Evolutionary conservation across 2,797 vertebrate genomes (phyloP).

Genomic region (Cyclura pinguis): DNA sequence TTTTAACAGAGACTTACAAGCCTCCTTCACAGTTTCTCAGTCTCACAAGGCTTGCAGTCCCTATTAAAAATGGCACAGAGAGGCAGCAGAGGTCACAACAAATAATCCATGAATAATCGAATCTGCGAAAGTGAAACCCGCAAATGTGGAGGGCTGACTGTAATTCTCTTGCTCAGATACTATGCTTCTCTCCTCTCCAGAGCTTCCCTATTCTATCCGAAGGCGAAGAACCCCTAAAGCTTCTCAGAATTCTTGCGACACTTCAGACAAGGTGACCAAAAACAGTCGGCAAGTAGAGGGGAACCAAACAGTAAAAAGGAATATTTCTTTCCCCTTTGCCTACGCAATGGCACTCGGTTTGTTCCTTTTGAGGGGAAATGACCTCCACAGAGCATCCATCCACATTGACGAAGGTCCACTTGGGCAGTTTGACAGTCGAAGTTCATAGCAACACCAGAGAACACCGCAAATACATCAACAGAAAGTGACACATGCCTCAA

Average conservation of each 20-base stretch:
- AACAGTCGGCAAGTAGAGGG: too few species aligned
- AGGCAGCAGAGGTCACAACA: too few species aligned
- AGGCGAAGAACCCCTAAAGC: background rate
- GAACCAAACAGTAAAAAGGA: background rate
- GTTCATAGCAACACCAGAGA: background rate
- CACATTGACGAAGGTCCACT: conserved; percentile 39
- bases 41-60: too few species aligned
- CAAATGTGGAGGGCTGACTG: too few species aligned
- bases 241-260: background rate
- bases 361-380: background rate
- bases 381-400: conserved; percentile 32
- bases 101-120: too few species aligned
- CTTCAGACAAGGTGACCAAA: conserved; percentile 40
- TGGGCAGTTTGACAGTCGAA: conserved; percentile 44
- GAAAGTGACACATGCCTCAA: conserved; percentile 47
- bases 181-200: background rate
- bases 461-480: conserved; percentile 30
- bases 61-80: too few species aligned
- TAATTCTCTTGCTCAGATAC: background rate
- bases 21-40: too few species aligned
- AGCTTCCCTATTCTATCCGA: background rate
- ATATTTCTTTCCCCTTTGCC: background rate
- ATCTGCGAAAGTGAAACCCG: too few species aligned
- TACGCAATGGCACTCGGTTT: background rate
- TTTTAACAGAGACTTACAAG: too few species aligned